These are phyloP conservation scores for Harpagifer antarcticus DNA, from an alignment of 2,797 vertebrate species.

Conservation along the genomic window DNA sequence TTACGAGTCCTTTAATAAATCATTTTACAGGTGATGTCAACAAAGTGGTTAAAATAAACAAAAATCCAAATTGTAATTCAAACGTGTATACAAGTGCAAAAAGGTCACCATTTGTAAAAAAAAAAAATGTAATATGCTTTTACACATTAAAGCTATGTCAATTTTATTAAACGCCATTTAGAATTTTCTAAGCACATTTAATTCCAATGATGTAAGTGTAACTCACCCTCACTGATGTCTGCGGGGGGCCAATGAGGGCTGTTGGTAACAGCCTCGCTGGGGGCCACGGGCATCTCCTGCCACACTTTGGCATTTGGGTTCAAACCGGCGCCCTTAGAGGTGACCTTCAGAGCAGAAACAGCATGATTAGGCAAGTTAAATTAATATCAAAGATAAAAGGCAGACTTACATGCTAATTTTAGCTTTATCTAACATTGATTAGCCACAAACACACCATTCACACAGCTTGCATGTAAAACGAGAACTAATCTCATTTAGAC, in stretches of 20 bases:
- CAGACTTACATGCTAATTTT: background rate
- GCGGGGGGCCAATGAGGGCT: slow-evolving; percentile 90
- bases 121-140: background rate
- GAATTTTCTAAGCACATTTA: background rate
- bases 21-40: background rate
- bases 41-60: background rate
- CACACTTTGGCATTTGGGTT: slow-evolving; percentile 99
- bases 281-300: slow-evolving; percentile 91
- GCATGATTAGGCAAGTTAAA: slow-evolving; percentile 16
- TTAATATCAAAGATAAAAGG: background rate
- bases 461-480: background rate
- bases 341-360: slow-evolving; percentile 87
- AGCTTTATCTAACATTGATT: background rate
- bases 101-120: background rate
- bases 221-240: slow-evolving; percentile 88
- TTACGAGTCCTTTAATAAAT: background rate
- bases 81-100: background rate
- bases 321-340: slow-evolving; percentile 97
- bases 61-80: background rate
- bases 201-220: background rate
- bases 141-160: background rate
- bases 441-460: background rate
- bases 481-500: background rate
- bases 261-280: slow-evolving; percentile 85
- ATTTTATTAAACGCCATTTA: background rate